A percentile compares a stretch with the other conserved stretches of the same genome.
These are phyloP conservation scores for Camponotus floridanus DNA, from an alignment of 1,140 invertebrate genomes.

Conservation along the genomic window DNA sequence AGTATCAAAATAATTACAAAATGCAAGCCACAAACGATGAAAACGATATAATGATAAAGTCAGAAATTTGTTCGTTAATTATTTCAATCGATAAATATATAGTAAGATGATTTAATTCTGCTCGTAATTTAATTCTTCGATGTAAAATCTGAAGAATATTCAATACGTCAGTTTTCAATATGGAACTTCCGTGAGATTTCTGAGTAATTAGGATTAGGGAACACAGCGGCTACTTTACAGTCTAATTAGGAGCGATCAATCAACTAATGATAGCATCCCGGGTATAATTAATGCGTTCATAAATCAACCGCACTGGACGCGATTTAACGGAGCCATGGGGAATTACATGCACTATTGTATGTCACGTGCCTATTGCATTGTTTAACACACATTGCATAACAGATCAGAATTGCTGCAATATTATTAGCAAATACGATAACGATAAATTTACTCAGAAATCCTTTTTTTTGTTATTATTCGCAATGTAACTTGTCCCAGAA, in stretches of 20 bases:
- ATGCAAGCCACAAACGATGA: background rate
- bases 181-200: constrained; percentile 12
- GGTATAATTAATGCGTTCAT: constrained; percentile 51
- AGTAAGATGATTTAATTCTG: background rate
- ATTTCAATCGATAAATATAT: background rate
- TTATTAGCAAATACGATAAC: background rate
- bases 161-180: background rate
- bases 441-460: background rate
- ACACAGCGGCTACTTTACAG: constrained; percentile 37
- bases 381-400: background rate
- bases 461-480: background rate
- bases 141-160: constrained; percentile 14
- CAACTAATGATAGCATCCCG: constrained; percentile 46
- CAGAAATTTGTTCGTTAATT: background rate
- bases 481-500: background rate
- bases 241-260: constrained; percentile 58
- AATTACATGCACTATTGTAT: constrained; percentile 32
- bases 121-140: background rate
- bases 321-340: constrained; percentile 18
- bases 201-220: constrained; percentile 33
- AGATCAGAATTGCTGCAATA: background rate
- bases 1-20: background rate
- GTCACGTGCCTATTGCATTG: background rate
- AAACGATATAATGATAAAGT: background rate
- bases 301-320: constrained; percentile 34